phyloP scores from a whole-genome alignment of 2,888 invertebrate genomes.

The Spicauda simplicius region DNA sequence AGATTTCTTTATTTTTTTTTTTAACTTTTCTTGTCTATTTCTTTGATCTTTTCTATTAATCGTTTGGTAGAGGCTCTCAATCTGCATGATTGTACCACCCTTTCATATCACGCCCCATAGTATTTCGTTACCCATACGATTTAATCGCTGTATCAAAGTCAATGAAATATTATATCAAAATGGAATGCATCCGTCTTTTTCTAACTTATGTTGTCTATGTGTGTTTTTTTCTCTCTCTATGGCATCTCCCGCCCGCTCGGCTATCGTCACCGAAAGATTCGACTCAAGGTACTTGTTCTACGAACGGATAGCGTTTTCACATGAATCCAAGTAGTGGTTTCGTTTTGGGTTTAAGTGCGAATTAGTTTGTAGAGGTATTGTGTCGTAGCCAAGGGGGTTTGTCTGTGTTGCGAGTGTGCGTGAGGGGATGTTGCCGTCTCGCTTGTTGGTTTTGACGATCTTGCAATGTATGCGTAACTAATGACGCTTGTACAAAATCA shows the following conservation, averaged over 20 bases:
- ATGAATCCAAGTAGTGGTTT: conserved; percentile 70
- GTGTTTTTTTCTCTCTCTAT: conserved; percentile 88
- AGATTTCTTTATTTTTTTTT: not conserved
- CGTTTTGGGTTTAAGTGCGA: conserved; percentile 66
- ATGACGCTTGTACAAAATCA: too few relatives aligned
- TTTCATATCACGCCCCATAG: conserved; percentile 57
- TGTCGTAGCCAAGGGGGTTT: conserved; percentile 85
- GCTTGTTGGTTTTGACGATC: not conserved
- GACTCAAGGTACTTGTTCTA: conserved; percentile 78
- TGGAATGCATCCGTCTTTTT: conserved; percentile 84
- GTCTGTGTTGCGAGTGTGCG: conserved; percentile 69
- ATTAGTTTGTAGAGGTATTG: conserved; percentile 78
- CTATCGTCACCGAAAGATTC: conserved; percentile 86
- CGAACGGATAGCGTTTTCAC: conserved; percentile 45
- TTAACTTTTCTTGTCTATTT: not conserved
- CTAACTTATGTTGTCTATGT: conserved; percentile 87
- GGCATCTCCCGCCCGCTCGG: conserved; percentile 87
- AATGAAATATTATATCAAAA: conserved; percentile 49
- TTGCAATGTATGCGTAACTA: conserved; percentile 1
- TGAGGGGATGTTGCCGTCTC: conserved; percentile 64
- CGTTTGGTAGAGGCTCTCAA: conserved; percentile 46
- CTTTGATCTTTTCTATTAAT: not conserved
- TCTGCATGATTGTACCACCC: conserved; percentile 64
- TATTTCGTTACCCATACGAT: conserved; percentile 50
- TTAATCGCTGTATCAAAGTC: conserved; percentile 40